Evolutionary conservation across 2,888 invertebrate species (phyloP).

Genomic region (Morpho deidamia): DNA sequence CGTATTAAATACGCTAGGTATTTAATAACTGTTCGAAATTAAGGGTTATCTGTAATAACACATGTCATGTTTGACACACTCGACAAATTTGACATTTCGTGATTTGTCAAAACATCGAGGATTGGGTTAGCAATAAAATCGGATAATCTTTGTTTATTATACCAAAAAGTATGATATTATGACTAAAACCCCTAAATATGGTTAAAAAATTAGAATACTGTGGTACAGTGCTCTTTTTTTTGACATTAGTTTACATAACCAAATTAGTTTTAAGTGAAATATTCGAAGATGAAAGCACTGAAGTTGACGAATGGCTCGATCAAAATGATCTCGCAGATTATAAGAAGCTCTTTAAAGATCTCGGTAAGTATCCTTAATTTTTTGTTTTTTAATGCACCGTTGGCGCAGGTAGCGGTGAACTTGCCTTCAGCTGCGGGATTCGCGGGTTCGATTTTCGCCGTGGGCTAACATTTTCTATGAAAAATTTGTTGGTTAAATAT

Average conservation of each 20-base stretch:
- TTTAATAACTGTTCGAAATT: too few species aligned
- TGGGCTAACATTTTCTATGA: too few species aligned
- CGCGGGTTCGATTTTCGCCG: too few species aligned
- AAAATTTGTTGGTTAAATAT: too few species aligned
- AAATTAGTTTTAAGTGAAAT: slow-evolving; percentile 55
- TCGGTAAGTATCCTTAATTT: slow-evolving; percentile 78
- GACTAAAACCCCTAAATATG: slow-evolving; percentile 51
- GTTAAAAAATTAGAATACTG: slow-evolving; percentile 52
- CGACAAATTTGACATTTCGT: neutral
- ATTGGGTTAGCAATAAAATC: neutral
- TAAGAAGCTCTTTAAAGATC: slow-evolving; percentile 83
- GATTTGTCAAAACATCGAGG: neutral
- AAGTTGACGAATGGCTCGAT: slow-evolving; percentile 86
- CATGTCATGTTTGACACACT: too few species aligned
- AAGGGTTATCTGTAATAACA: too few species aligned
- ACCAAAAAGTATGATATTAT: slow-evolving; percentile 38
- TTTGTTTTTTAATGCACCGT: too few species aligned
- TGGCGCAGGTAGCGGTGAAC: too few species aligned
- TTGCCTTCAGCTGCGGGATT: too few species aligned
- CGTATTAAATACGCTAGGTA: too few species aligned
- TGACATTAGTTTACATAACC: slow-evolving; percentile 53
- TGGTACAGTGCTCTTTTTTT: slow-evolving; percentile 50
- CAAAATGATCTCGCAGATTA: slow-evolving; percentile 85
- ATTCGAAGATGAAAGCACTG: slow-evolving; percentile 75
- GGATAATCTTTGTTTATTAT: slow-evolving; percentile 23